Evolutionary conservation across 2,797 vertebrate genomes (phyloP), one percentile per base, ranked within the genome.

Genomic region (Lycodopsis pacificus): DNA sequence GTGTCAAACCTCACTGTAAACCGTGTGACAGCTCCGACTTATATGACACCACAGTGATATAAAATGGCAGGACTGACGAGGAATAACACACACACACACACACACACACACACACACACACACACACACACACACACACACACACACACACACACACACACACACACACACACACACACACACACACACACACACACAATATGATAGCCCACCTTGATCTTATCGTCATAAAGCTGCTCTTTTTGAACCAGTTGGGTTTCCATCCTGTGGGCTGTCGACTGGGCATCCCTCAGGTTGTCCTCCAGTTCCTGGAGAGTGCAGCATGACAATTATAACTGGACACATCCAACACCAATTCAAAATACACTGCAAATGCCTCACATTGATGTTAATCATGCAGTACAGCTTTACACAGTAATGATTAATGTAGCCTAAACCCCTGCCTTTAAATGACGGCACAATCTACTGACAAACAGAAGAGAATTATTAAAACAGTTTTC

Each of bases 171-270:
- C 25, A 25, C 25, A 25, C 25, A 25, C 25, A 25, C 25, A 25
- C 25, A 25, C 25, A 25, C 25, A 25, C 25, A 25, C 25, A 25
- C 25, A 25, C 25, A 25, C 25, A 25, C 25, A 56, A 79, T 38
- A 62, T 42, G 12, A 1, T 40, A 62, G 12, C 76, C 90, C 94
- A 99, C 98, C 96, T 98, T 98, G 90, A 99, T 97, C 92, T 99
- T 99, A 88, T 99, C 98, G 81, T 99, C 98, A 73, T 94, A 99
- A 85, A 98, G 96, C 89, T 97, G 96, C 65, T 99, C 98, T 72
- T 99, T 99, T 92, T 99, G 97, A 80, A 97, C 97, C 86, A 99
- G 94, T 68, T 98, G 97, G 69, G 97, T 92, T 92, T 99, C 98
- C 88, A 99, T 97, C 84, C 98, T 96, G 83, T 98, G 97, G 32